Base-by-base conservation (phyloP, 2,888 invertebrate genomes). In the Lypha dubia region DNA sequence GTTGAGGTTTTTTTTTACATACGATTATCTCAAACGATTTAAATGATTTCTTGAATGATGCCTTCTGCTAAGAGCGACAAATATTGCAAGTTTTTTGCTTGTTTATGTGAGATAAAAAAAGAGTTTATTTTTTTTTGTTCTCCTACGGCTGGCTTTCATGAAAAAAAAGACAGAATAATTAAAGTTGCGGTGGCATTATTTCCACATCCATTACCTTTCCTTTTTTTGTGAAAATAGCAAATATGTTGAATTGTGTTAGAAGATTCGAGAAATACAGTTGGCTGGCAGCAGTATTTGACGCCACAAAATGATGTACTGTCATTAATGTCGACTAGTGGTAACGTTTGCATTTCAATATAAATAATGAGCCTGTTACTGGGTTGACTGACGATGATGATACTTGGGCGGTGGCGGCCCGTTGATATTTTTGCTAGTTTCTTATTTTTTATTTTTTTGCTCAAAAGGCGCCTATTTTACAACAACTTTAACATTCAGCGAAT, bases 391-490 rank as follows among this genome's bases (percentile, higher is more conserved):
- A n/a, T n/a, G 44, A 62, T 70, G 68, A 35, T 22, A 17, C 49
- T 38, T 75, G 63, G 75, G 75, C 70, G 75, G 71, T 44, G 41
- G 32, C 63, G 49, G 22, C 46, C 13, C 32, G 60, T 53, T 60
- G 60, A 28, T 71, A 71, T 58, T 71, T 44, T 71, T 13, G 44
- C 28, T n/a, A n/a, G 56, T n/a, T n/a, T n/a, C n/a, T n/a, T n/a
- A 13, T 35, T 28, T 22, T 65, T 46, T 24, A 28, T 58, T 17
- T 58, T 17, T 58, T 35, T 58, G 1, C 5, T n/a, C 2, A 60
- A 51, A 44, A 83, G 80, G 82, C 84, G 86, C 86, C 84, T 82
- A 46, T 74, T 77, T 86, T 76, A 84, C 86, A 84, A 79, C 71
- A 82, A 65, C 56, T 58, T 76, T 84, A 53, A 84, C 82, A 86